Conservation (phyloP, 2,797 vertebrate species). For the Platyrinchus mystaceus region DNA sequence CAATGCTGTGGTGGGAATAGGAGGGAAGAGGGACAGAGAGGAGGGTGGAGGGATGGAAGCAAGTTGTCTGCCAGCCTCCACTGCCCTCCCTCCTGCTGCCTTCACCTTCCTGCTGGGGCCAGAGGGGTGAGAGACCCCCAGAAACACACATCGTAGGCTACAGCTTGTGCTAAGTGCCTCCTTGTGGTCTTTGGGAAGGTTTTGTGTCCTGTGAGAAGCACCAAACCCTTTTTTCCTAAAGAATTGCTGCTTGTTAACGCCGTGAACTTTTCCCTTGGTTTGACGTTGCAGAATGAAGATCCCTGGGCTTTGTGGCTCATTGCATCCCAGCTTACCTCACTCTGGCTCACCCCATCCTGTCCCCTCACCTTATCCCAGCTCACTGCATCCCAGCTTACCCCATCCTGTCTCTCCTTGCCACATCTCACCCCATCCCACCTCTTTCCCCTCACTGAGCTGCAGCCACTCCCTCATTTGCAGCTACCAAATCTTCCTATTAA, state of each 20-base stretch:
- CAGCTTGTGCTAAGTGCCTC: background rate
- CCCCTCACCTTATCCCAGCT: background rate
- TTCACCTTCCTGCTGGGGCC: background rate
- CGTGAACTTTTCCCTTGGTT: background rate
- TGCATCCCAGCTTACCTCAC: background rate
- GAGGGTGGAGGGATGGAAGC: background rate
- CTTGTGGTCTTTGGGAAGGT: background rate
- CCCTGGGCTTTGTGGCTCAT: background rate
- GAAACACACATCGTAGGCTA: rapidly evolving
- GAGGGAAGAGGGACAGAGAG: background rate
- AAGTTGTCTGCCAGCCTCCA: background rate
- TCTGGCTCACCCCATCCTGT: background rate
- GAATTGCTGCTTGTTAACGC: background rate
- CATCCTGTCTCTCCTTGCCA: background rate
- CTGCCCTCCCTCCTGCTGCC: background rate
- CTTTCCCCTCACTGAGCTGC: background rate
- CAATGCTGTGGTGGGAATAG: background rate
- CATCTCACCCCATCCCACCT: background rate
- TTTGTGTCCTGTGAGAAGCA: background rate
- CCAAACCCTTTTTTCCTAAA: background rate
- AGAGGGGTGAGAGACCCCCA: background rate
- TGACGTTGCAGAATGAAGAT: background rate
- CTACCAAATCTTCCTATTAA: background rate
- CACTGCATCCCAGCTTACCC: background rate
- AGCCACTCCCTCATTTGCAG: background rate